Evolutionary conservation across 1,140 invertebrate genomes (phyloP).

Genomic region (Saccostrea glomerata): DNA sequence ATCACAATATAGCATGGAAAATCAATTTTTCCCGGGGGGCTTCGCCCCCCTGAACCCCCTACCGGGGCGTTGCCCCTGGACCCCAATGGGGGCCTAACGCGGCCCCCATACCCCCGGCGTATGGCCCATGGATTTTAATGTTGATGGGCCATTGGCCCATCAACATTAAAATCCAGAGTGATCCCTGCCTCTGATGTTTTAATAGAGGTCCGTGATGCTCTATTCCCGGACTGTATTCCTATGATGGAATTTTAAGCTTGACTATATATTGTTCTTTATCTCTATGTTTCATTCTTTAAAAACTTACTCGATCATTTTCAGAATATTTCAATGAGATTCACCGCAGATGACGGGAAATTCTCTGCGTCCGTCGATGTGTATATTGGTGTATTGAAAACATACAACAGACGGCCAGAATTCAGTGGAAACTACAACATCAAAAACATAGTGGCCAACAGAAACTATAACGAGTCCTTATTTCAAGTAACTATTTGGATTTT

Average conservation of each 20-base stretch:
- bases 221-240: too few relatives aligned
- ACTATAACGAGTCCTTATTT: constrained; percentile 31
- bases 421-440: constrained; percentile 42
- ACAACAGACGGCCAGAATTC: constrained; percentile 13
- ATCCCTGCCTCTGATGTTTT: too few relatives aligned
- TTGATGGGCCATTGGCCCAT: too few relatives aligned
- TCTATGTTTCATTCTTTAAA: background rate
- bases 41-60: too few relatives aligned
- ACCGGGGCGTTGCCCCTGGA: too few relatives aligned
- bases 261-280: background rate
- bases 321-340: constrained; percentile 9
- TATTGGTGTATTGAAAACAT: background rate
- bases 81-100: too few relatives aligned
- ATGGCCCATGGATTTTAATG: too few relatives aligned
- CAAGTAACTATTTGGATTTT: constrained; percentile 11
- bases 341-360: constrained; percentile 29
- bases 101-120: too few relatives aligned
- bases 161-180: too few relatives aligned
- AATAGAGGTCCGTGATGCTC: too few relatives aligned
- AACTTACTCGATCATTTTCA: background rate
- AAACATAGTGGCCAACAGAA: constrained; percentile 28
- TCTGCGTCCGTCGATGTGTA: background rate
- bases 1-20: too few relatives aligned
- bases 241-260: background rate
- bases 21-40: too few relatives aligned